Base-by-base conservation (phyloP, 2,888 invertebrate species). In the Hirtodrosophila cameraria region DNA sequence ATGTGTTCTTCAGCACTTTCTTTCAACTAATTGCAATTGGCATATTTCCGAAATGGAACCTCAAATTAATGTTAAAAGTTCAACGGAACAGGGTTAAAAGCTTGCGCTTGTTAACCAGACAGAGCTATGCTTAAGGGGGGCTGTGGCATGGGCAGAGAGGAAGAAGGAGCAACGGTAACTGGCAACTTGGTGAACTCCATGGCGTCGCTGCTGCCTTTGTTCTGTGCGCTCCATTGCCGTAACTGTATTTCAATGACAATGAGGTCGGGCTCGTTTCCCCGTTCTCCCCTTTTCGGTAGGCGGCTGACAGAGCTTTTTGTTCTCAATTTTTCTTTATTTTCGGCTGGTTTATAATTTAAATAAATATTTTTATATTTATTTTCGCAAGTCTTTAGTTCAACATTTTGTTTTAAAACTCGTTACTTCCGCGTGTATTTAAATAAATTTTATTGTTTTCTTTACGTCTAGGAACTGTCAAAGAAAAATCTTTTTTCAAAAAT, bases 241-340 rank as follows among this genome's bases (percentile, higher is more conserved):
- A 79, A 81, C 85, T 84, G 85, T 81, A 76, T 71, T 84, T 74
- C 75, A 82, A 80, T 82, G 76, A 73, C 84, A 81, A 81, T 78
- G 84, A 73, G 82, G 78, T 78, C 81, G 80, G 27, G 39, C 42
- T 57, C 43, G 55, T 43, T 31, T 36, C 60, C 69, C n/a, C n/a
- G n/a, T n/a, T n/a, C n/a, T n/a, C n/a, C n/a, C n/a, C n/a, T n/a
- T n/a, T n/a, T n/a, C n/a, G n/a, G n/a, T n/a, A n/a, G 50, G 49
- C 69, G 52, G 53, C 64, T 62, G 59, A 27, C 48, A 6, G 23
- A 8, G 31, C 41, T 55, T 39, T 50, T 36, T 59, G 53, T 52
- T 58, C 42, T 53, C 8, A 15, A 3, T 38, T 60, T 46, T 25
- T 6, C 7, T 53, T 50, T 41, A 30, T 54, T 43, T 41, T 11